phyloP scores from a whole-genome alignment of 1,140 invertebrate genomes.

The Tachypleus tridentatus region DNA sequence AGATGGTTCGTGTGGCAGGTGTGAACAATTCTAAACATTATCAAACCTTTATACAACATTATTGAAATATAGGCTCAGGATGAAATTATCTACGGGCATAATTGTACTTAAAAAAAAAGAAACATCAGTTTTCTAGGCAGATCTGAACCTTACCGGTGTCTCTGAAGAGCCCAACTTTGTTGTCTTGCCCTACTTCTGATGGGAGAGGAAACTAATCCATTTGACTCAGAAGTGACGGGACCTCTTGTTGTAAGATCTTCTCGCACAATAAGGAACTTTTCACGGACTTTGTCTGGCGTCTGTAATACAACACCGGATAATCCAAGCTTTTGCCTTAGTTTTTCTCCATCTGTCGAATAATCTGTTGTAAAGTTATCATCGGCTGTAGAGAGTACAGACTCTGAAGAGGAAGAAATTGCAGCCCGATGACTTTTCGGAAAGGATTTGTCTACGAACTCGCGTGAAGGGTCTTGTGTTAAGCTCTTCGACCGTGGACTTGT shows the following conservation, averaged over 20 bases:
- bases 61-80: too few species aligned
- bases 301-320: not conserved
- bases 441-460: conserved; percentile 7
- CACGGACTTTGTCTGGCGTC: not conserved
- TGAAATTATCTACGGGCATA: too few species aligned
- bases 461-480: not conserved
- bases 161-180: too few species aligned
- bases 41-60: too few species aligned
- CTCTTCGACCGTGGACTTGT: conserved; percentile 12
- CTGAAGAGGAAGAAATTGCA: conserved; percentile 8
- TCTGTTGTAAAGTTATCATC: conserved; percentile 4
- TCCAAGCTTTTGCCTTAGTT: not conserved
- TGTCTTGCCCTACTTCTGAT: too few species aligned
- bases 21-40: too few species aligned
- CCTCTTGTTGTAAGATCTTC: not conserved
- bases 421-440: conserved; percentile 11
- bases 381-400: conserved; percentile 9
- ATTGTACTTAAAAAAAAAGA: too few species aligned
- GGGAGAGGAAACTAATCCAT: not conserved
- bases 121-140: too few species aligned
- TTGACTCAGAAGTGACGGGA: not conserved
- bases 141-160: too few species aligned
- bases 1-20: too few species aligned
- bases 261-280: not conserved
- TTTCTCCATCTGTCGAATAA: not conserved